Base-by-base conservation (phyloP, 1,140 invertebrate species). In the Leptinotarsa defecta region DNA sequence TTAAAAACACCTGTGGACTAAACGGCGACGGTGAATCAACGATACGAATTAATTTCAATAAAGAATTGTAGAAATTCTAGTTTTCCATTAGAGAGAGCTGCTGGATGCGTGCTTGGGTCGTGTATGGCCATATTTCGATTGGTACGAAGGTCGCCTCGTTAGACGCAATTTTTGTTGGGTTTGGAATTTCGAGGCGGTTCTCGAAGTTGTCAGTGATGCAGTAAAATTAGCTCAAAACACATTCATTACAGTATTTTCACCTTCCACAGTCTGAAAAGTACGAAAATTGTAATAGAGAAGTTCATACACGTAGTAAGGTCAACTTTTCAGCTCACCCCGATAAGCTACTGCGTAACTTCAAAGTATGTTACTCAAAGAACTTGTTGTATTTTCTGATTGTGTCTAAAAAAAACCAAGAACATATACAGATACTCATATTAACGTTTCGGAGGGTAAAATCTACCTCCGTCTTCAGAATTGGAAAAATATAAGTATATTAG, bases 61-160 rank as follows among this genome's bases (percentile, higher is more conserved):
- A 17, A 19, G n/a, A 57, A n/a, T 57, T 57, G 52, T 57, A 57
- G n/a, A 57, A 57, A 57, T 17, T 57, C 15, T 57, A 15, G 17
- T 57, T 57, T 57, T 19, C 52, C 52, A 57, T 57, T 57, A 57
- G 52, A 57, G 52, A 57, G 52, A 57, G 52, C n/a, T 17, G 52
- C 3, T 57, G 13, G 52, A 57, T 57, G 52, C 52, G 52, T 17
- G 3, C 52, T 57, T 4, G 52, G 6, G 0, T 15, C 13, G 52
- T 57, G 52, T 57, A 57, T 57, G n/a, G 52, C 52, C 52, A 57
- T 57, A 43, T 57, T 57, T 57, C n/a, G 52, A 57, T 57, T 57
- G 13, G 4, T 57, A 57, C 6, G 52, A 57, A 57, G 52, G 52
- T 19, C n/a, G 52, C 4, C 15, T 57, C 15, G 15, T 17, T 57